Evolutionary conservation across 2,113 vertebrate genomes (phyloP), one percentile per base, ranked within the genome.

Genomic region (Picathartes gymnocephalus): DNA sequence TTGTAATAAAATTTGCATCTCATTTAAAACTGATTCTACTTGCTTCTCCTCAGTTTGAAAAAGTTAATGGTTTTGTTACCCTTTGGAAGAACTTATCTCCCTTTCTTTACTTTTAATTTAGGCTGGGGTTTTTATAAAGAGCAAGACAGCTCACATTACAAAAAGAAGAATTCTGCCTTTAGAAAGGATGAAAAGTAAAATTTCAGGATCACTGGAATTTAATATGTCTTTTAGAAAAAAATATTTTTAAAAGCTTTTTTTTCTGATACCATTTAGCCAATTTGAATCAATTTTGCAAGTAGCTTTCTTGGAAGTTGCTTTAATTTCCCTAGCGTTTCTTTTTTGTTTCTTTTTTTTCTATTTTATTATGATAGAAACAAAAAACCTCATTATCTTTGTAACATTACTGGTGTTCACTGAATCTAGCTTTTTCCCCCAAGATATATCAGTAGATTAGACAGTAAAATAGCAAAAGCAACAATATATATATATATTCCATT

Each of bases 271-370:
- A 44, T 70, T 87, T 73, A 51, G 56, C 23, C 64, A 81, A 48
- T 53, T 81, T 37, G 16, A 70, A 85, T 66, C 11, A 13, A 74
- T 79, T 90, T 71, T 88, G 6, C 23, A 68, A 58, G 28, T 50
- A 31, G 3, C 19, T 90, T 73, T 92, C 56, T 45, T 79, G 47
- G 56, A 68, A 64, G 7, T 47, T 81, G 20, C 15, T 93, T 45
- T 84, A 39, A 83, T 92, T 91, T 64, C 48, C 68, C 64, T 31
- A n/a, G n/a, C n/a, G n/a, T n/a, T n/a, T n/a, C n/a, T n/a, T n/a
- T n/a, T n/a, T n/a, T n/a, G n/a, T n/a, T n/a, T n/a, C n/a, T n/a
- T n/a, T n/a, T n/a, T 47, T 86, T 33, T 11, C 6, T n/a, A 9
- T 77, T 84, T 60, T 73, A 65, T 6, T 60, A n/a, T 65, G 69